Evolutionary conservation across 2,797 vertebrate genomes (phyloP).

Genomic region (Telmatherina bonti): DNA sequence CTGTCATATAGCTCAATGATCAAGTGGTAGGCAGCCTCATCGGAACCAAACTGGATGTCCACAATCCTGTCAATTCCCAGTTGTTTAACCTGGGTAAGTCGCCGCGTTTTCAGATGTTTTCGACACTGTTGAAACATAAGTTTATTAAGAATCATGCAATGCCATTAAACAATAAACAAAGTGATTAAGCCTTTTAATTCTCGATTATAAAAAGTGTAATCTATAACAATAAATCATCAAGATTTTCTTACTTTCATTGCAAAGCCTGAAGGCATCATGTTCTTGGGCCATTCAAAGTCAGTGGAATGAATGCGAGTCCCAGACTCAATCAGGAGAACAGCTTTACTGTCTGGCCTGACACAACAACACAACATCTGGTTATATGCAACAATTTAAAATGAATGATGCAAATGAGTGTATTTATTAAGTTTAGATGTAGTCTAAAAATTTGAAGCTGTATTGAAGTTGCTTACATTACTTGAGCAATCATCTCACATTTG

Average conservation of each 20-base stretch:
- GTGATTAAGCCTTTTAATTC: background rate
- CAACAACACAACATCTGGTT: constrained; percentile 14
- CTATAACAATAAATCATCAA: background rate
- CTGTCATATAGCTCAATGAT: constrained; percentile 96
- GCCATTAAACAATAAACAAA: background rate
- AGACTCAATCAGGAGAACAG: constrained; percentile 92
- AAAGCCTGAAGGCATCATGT: constrained; percentile 97
- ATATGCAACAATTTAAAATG: background rate
- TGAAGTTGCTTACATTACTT: background rate
- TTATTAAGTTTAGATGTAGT: background rate
- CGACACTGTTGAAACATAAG: constrained; percentile 85
- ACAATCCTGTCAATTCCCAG: constrained; percentile 95
- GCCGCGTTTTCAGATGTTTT: constrained; percentile 91
- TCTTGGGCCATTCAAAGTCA: constrained; percentile 99
- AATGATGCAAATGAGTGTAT: background rate
- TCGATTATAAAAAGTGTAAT: background rate
- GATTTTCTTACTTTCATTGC: constrained; percentile 93
- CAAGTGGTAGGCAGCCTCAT: constrained; percentile 95
- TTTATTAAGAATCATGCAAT: background rate
- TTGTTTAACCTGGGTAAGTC: constrained; percentile 89
- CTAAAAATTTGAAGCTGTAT: background rate
- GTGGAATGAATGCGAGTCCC: constrained; percentile 95
- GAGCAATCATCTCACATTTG: background rate
- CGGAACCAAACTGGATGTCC: constrained; percentile 97
- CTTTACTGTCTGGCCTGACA: constrained; percentile 92